Evolutionary conservation across 2,888 invertebrate genomes (phyloP), one percentile per base, ranked within the genome.

Genomic region (Lithophane socia): DNA sequence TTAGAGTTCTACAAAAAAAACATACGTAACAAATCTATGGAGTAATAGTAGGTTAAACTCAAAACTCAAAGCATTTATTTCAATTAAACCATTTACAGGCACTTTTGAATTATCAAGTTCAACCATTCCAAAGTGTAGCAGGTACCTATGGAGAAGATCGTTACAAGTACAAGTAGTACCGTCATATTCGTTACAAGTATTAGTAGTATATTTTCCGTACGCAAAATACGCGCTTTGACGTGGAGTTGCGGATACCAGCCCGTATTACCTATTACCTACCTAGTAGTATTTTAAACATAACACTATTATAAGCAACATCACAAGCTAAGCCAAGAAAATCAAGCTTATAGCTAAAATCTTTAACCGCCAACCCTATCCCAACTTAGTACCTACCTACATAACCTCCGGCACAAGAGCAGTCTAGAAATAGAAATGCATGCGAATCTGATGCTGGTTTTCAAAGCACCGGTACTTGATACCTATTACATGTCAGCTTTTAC

Each of bases 391-490:
- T n/a, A n/a, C n/a, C n/a, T n/a, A n/a, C 18, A 69, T 60, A 77
- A n/a, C 73, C 68, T 66, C 63, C 42, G 21, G 65, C 52, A 68
- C 24, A 7, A 69, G 56, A 79, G 65, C 49, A 44, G 56, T 78
- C 60, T 80, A 44, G 66, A 76, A 78, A 76, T 78, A 86, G 63
- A 83, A 73, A 73, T 77, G 77, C 68, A 84, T 80, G 65, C 54
- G 72, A 82, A 77, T 78, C 69, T 76, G 75, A 69, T 77, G 71
- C 71, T 71, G 82, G 74, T 79, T 83, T 80, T 83, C 60, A 80
- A 60, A 76, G 65, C 47, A 65, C 61, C 63, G 61, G 77, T 56
- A 75, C 67, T 56, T 68, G 12, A 68, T 69, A n/a, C n/a, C n/a
- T n/a, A 54, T 66, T 58, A 66, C 63, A 74, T 73, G 61, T 60